These are phyloP conservation scores for Pogonomyrmex barbatus DNA, from an alignment of 1,140 invertebrate genomes.

Conservation along the genomic window DNA sequence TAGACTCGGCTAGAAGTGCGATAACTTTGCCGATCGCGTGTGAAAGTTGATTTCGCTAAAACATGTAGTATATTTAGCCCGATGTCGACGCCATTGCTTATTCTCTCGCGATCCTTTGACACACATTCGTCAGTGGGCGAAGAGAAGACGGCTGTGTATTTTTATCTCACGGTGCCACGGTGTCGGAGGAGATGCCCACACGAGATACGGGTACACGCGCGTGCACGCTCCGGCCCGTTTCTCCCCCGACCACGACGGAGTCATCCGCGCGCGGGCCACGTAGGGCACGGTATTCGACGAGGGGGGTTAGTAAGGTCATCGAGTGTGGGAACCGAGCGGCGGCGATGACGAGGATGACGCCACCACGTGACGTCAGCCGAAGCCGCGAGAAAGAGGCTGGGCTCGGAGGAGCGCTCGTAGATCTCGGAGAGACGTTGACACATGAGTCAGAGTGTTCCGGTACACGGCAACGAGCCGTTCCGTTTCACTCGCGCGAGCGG, in stretches of 20 bases:
- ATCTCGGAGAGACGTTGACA: slow-evolving; percentile 70
- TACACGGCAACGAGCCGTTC: slow-evolving; percentile 75
- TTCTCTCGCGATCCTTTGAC: slow-evolving; percentile 59
- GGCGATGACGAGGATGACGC: slow-evolving; percentile 82
- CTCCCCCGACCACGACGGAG: neutral
- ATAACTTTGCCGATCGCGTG: neutral
- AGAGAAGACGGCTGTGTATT: slow-evolving; percentile 39
- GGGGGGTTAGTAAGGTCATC: slow-evolving; percentile 77
- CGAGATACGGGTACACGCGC: slow-evolving; percentile 46
- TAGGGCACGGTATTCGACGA: slow-evolving; percentile 54
- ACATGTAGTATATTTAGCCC: neutral
- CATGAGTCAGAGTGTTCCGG: slow-evolving; percentile 78
- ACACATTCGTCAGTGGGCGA: slow-evolving; percentile 58
- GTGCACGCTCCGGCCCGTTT: neutral
- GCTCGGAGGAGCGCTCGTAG: slow-evolving; percentile 75
- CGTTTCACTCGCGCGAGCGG: slow-evolving; percentile 76
- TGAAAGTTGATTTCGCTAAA: slow-evolving; percentile 14
- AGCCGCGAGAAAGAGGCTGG: slow-evolving; percentile 59
- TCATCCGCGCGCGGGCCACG: slow-evolving; percentile 44
- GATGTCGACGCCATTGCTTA: slow-evolving; percentile 45
- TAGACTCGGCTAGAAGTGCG: neutral
- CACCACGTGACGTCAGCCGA: slow-evolving; percentile 80
- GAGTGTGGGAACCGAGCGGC: slow-evolving; percentile 80
- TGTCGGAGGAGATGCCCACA: slow-evolving; percentile 39
- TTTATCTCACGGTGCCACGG: slow-evolving; percentile 46